Percentiles rank a stretch among this genome's conserved stretches.
Evolutionary conservation across 2,113 vertebrate genomes (phyloP).

Genomic region (Caloenas nicobarica): DNA sequence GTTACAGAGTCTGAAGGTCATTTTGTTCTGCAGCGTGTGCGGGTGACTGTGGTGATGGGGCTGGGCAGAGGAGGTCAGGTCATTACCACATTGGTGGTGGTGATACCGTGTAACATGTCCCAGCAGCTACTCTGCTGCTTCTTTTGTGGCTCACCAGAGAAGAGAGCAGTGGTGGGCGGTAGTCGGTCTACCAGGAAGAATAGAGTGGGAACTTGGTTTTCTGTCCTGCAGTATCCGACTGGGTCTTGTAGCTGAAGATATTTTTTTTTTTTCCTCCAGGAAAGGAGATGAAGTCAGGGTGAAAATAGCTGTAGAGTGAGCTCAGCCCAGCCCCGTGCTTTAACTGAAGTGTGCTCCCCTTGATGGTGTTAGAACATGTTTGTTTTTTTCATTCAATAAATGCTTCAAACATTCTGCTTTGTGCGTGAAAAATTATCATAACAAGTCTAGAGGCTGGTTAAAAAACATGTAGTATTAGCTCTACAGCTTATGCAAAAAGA

Average conservation of each 20-base stretch:
- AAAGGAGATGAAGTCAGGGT: background rate
- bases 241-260: background rate
- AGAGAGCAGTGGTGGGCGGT: background rate
- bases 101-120: accelerated
- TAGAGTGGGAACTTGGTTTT: background rate
- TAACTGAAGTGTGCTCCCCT: background rate
- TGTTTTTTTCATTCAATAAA: background rate
- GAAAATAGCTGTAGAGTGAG: background rate
- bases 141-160: background rate
- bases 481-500: background rate
- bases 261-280: background rate
- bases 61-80: background rate
- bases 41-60: background rate
- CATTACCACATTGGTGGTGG: background rate
- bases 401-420: background rate
- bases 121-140: background rate
- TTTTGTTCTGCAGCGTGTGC: background rate
- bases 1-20: background rate
- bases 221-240: background rate
- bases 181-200: background rate
- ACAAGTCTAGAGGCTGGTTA: background rate
- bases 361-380: background rate
- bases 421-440: background rate
- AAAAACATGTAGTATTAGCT: background rate
- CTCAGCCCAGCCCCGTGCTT: background rate